A percentile compares a stretch with the other conserved stretches of the same genome.
Conservation (phyloP, 2,888 invertebrate species). For the Helicoverpa assulta region DNA sequence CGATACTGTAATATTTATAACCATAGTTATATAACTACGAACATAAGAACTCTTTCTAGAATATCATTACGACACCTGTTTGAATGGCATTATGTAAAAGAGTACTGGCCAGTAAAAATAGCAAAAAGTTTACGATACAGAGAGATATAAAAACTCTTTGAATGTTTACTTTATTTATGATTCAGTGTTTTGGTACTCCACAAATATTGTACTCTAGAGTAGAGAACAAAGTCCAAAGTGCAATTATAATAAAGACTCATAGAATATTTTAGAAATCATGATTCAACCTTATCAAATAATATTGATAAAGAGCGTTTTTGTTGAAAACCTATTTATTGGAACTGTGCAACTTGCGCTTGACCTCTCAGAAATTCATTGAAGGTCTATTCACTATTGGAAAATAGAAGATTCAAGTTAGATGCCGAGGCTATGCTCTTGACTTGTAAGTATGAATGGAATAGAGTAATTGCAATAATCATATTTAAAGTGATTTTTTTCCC, state of each 20-base stretch:
- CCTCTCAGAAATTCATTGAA: too few species aligned
- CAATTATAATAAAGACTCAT: background rate
- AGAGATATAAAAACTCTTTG: slow-evolving; percentile 12
- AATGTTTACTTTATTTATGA: slow-evolving; percentile 10
- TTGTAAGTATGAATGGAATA: too few species aligned
- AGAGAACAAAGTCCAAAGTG: background rate
- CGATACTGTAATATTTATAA: slow-evolving; percentile 22
- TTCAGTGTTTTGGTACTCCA: slow-evolving; percentile 6
- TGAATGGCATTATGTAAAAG: slow-evolving; percentile 44
- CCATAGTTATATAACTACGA: slow-evolving; percentile 16
- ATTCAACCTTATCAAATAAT: background rate
- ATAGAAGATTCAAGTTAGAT: too few species aligned
- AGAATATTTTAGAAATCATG: background rate
- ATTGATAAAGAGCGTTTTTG: background rate
- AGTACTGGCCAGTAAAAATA: slow-evolving; percentile 13
- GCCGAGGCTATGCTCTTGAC: too few species aligned
- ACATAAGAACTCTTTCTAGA: slow-evolving; percentile 38
- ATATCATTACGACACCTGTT: slow-evolving; percentile 22
- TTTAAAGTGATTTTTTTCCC: too few species aligned
- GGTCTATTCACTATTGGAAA: too few species aligned
- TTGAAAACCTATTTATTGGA: too few species aligned
- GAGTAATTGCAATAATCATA: too few species aligned
- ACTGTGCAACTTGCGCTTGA: too few species aligned
- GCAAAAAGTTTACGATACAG: slow-evolving; percentile 16
- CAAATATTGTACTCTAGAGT: background rate